Evolutionary conservation across 1,140 invertebrate genomes (phyloP).

Genomic region (Pseudoatta argentina): DNA sequence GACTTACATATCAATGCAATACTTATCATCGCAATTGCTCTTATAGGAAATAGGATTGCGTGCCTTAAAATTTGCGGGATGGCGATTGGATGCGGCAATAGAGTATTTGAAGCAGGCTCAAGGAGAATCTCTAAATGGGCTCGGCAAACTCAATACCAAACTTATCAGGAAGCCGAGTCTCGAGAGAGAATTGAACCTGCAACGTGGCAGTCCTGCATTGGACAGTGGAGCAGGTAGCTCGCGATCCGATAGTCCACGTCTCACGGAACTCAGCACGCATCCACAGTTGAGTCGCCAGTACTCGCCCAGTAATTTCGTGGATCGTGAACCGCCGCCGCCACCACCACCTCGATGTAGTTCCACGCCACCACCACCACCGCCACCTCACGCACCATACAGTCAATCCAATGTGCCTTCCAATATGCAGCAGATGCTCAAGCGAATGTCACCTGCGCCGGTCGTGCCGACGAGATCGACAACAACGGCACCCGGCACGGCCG

Average conservation of each 20-base stretch:
- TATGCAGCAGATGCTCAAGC: slow-evolving; percentile 94
- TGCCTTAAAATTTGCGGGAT: slow-evolving; percentile 90
- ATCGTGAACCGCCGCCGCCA: slow-evolving; percentile 90
- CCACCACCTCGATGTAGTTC: slow-evolving; percentile 89
- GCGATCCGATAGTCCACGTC: slow-evolving; percentile 94
- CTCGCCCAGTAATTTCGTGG: slow-evolving; percentile 86
- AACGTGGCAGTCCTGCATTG: slow-evolving; percentile 93
- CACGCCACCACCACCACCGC: slow-evolving; percentile 91
- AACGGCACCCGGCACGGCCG: slow-evolving; percentile 83
- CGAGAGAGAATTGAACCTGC: slow-evolving; percentile 91
- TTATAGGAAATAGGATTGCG: slow-evolving; percentile 89
- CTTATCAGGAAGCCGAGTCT: slow-evolving; percentile 95
- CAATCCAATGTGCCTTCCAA: slow-evolving; percentile 88
- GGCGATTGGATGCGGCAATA: slow-evolving; percentile 90
- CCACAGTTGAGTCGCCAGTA: slow-evolving; percentile 87
- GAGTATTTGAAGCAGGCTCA: slow-evolving; percentile 90
- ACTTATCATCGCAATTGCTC: slow-evolving; percentile 25
- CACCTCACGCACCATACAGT: slow-evolving; percentile 87
- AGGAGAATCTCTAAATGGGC: slow-evolving; percentile 87
- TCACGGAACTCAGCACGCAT: slow-evolving; percentile 86
- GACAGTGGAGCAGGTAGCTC: slow-evolving; percentile 95
- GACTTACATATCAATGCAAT: not conserved
- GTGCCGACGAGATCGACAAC: slow-evolving; percentile 88
- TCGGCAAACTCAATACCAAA: slow-evolving; percentile 90
- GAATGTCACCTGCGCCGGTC: slow-evolving; percentile 93